Percentiles rank a stretch among this genome's conserved stretches.
Conservation (phyloP, 2,888 invertebrate species). For the Morpho deidamia region DNA sequence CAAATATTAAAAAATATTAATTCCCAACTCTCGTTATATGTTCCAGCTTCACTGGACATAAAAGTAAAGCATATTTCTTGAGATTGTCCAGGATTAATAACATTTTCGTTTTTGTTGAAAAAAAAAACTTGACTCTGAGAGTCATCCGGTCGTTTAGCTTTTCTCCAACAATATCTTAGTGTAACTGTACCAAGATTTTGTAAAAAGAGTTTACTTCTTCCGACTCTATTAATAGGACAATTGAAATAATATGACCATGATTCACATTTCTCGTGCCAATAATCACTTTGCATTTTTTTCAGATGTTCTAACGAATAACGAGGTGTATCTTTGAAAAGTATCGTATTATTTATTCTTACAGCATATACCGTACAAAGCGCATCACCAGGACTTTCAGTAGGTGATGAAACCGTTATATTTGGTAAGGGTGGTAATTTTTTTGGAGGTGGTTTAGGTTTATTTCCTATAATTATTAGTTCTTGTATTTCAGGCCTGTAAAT, state of each 20-base stretch:
- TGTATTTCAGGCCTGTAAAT: constrained; percentile 47
- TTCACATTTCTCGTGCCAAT: constrained; percentile 44
- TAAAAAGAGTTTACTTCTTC: constrained; percentile 53
- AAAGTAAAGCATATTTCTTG: constrained; percentile 68
- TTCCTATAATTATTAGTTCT: constrained; percentile 50
- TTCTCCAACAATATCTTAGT: constrained; percentile 71
- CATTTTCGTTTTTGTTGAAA: constrained; percentile 76
- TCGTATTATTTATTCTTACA: constrained; percentile 55
- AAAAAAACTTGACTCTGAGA: constrained; percentile 63
- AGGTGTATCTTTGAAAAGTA: constrained; percentile 45
- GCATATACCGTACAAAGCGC: constrained; percentile 42
- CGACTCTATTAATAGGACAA: constrained; percentile 44
- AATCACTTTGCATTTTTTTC: constrained; percentile 34
- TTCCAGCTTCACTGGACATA: constrained; percentile 49
- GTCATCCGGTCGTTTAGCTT: constrained; percentile 46
- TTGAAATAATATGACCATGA: constrained; percentile 67
- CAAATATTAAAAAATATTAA: constrained; percentile 58
- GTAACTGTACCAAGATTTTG: constrained; percentile 73
- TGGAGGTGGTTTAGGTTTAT: constrained; percentile 42
- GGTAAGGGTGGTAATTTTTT: constrained; percentile 43
- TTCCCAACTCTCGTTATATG: constrained; percentile 69
- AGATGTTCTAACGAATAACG: constrained; percentile 37
- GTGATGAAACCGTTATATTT: constrained; percentile 32
- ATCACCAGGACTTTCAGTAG: constrained; percentile 17
- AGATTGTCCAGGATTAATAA: constrained; percentile 70